Evolutionary conservation across 2,113 vertebrate genomes (phyloP).

Genomic region (Ramphastos sulfuratus): DNA sequence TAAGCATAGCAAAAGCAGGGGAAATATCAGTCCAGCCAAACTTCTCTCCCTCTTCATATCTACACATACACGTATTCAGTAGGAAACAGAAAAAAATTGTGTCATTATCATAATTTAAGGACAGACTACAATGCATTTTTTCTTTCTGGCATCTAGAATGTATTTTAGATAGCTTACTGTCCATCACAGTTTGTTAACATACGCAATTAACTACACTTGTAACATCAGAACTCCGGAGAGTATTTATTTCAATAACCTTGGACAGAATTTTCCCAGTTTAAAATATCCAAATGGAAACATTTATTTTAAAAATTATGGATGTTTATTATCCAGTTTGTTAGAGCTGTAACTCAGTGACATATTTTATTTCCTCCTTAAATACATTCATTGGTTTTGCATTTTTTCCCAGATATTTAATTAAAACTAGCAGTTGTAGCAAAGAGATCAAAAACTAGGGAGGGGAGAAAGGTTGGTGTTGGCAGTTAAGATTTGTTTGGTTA

Average conservation of each 20-base stretch:
- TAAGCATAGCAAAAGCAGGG: background rate
- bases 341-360: background rate
- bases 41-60: background rate
- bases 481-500: background rate
- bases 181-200: background rate
- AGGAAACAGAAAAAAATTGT: background rate
- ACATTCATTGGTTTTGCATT: background rate
- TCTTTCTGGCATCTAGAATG: background rate
- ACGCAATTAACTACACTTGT: background rate
- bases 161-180: background rate
- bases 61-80: background rate
- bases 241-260: background rate
- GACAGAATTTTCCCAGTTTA: background rate
- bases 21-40: background rate
- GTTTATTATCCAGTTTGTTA: background rate
- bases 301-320: background rate
- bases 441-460: background rate
- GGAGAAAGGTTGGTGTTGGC: fast-evolving
- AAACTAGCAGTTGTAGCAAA: background rate
- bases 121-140: background rate
- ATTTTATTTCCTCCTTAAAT: background rate
- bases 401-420: background rate
- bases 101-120: background rate
- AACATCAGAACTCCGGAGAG: background rate
- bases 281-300: background rate